A percentile compares a stretch with the other conserved stretches of the same genome.
Evolutionary conservation across 92 coral and sea anemone genomes (phyloP).

Genomic region (Ricordea florida): DNA sequence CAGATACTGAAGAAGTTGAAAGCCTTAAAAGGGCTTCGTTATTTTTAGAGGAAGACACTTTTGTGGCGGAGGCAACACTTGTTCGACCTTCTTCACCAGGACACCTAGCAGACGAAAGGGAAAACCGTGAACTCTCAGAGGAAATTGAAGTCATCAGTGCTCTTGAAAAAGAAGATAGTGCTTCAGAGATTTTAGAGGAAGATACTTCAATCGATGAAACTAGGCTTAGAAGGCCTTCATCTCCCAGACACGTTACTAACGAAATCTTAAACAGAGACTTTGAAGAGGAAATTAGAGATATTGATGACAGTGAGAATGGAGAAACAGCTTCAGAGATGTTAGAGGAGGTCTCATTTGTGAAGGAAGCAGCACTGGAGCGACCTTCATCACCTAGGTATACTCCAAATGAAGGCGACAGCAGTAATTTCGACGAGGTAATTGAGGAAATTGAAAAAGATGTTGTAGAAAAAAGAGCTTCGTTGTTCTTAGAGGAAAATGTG

Average conservation of each 20-base stretch:
- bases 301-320: conserved; percentile 28
- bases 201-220: background rate
- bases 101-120: conserved; percentile 35
- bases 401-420: no score
- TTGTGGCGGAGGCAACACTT: conserved; percentile 4
- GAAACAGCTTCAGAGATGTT: background rate
- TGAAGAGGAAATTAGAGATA: conserved; percentile 27
- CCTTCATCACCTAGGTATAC: conserved; percentile 15
- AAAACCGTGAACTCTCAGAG: background rate
- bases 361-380: background rate
- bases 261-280: background rate
- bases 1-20: background rate
- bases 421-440: conserved; percentile 14
- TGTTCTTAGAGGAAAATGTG: conserved; percentile 22
- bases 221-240: background rate
- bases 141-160: conserved; percentile 7
- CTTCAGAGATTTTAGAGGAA: conserved; percentile 9
- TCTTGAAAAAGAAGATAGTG: background rate
- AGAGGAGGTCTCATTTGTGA: conserved; percentile 19
- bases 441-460: conserved; percentile 45
- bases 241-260: conserved; percentile 4
- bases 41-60: background rate
- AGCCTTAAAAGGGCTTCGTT: background rate
- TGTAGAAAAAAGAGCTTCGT: background rate
- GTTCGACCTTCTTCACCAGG: conserved; percentile 22